Conservation (phyloP, 2,797 vertebrate genomes). For the Ambastaia sidthimunki region DNA sequence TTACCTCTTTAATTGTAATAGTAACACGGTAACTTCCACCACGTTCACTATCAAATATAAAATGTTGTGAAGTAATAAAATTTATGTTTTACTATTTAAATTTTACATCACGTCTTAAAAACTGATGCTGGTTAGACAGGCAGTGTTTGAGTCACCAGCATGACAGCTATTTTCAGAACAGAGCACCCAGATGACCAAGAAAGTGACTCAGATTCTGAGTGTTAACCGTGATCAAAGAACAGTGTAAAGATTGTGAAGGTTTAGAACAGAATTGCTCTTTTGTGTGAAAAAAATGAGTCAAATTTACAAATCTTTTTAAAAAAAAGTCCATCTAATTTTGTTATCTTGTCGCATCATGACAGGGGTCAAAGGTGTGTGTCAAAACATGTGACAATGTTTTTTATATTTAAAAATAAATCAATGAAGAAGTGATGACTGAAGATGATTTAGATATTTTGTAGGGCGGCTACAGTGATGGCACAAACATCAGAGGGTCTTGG, state of each 20-base stretch:
- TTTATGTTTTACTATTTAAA: background rate
- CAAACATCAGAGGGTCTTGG: background rate
- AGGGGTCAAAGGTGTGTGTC: slow-evolving; percentile 26
- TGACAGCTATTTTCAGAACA: slow-evolving; percentile 12
- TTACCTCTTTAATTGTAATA: too few species aligned
- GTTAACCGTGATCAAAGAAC: background rate
- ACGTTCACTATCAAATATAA: too few species aligned
- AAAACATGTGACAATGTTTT: background rate
- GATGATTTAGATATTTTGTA: background rate
- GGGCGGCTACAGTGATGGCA: background rate
- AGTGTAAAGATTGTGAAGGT: background rate
- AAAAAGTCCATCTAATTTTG: slow-evolving; percentile 30
- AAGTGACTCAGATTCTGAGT: slow-evolving; percentile 8
- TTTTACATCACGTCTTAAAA: background rate
- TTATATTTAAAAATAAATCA: too few species aligned
- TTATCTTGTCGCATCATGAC: background rate
- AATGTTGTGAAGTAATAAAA: too few species aligned
- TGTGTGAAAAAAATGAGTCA: slow-evolving; percentile 8
- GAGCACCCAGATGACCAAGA: background rate
- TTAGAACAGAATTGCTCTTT: slow-evolving; percentile 3
- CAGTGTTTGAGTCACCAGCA: slow-evolving; percentile 26
- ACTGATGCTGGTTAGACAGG: background rate
- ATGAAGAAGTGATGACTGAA: background rate
- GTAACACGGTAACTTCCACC: too few species aligned
- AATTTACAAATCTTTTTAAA: background rate